Conservation (phyloP, 35 echinoderm and acorn worm genomes). For the Holothuria glaberrima region DNA sequence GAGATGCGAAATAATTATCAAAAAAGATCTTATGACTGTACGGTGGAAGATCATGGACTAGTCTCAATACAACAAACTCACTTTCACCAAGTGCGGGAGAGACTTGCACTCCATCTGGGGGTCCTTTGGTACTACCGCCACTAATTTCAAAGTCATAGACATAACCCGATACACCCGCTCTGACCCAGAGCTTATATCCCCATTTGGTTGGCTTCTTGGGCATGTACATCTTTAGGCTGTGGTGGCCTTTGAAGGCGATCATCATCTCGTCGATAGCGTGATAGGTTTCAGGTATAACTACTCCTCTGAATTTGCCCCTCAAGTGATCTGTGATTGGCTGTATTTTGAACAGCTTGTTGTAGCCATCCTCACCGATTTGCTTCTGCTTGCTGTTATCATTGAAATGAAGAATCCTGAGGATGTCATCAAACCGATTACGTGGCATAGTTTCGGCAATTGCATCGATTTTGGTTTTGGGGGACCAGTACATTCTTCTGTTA, state of each 20-base stretch:
- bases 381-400: slow-evolving; percentile 20
- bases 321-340: slow-evolving; percentile 10
- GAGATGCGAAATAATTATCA: slow-evolving; percentile 18
- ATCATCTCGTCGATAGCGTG: slow-evolving; percentile 17
- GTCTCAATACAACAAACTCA: not conserved
- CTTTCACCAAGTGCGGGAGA: slow-evolving; percentile 18
- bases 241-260: slow-evolving; percentile 27
- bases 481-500: slow-evolving; percentile 46
- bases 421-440: slow-evolving; percentile 14
- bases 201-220: slow-evolving; percentile 34
- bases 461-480: not conserved
- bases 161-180: slow-evolving; percentile 19
- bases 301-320: not conserved
- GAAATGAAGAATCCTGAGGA: slow-evolving; percentile 12
- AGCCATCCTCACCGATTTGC: not conserved
- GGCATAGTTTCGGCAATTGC: slow-evolving; percentile 11
- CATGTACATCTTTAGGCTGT: slow-evolving; percentile 38
- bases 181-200: slow-evolving; percentile 42
- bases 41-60: not conserved
- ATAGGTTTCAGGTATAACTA: not conserved
- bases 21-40: slow-evolving; percentile 6
- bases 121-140: not conserved
- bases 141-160: not conserved
- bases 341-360: slow-evolving; percentile 10
- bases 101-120: not conserved